Evolutionary conservation across 2,888 invertebrate species (phyloP).

Genomic region (Plebejus anna): DNA sequence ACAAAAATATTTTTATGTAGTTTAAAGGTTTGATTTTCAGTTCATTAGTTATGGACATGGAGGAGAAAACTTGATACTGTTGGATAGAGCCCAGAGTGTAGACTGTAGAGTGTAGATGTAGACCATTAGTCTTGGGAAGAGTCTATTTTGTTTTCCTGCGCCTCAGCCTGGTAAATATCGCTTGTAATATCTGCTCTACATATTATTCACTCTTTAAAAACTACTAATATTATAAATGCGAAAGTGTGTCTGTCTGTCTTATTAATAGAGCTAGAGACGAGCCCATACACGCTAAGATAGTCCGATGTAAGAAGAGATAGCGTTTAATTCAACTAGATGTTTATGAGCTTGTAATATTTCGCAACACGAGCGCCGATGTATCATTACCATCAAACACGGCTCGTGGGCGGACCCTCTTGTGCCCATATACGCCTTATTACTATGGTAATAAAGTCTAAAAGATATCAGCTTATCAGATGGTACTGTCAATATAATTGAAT

Average conservation of each 20-base stretch:
- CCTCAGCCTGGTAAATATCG: too few species aligned
- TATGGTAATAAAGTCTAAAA: neutral
- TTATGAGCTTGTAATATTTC: conserved; percentile 29
- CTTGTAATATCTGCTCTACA: too few species aligned
- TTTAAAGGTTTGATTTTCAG: too few species aligned
- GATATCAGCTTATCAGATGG: neutral
- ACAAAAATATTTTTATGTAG: too few species aligned
- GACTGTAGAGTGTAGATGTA: too few species aligned
- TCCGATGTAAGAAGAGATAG: neutral
- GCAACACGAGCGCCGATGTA: conserved; percentile 30
- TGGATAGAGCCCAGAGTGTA: too few species aligned
- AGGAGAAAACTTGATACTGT: too few species aligned
- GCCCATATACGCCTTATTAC: neutral
- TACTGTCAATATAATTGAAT: neutral
- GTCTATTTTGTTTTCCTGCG: too few species aligned
- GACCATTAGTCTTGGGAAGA: too few species aligned
- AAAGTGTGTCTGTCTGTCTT: too few species aligned
- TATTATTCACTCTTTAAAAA: too few species aligned
- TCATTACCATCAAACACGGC: conserved; percentile 34
- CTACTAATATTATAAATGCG: neutral
- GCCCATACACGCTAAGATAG: neutral
- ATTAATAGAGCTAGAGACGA: neutral
- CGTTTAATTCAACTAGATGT: conserved; percentile 3
- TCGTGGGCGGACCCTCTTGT: conserved; percentile 31
- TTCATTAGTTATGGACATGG: too few species aligned